A percentile compares a stretch with the other conserved stretches of the same genome.
Evolutionary conservation across 2,888 invertebrate species (phyloP).

Genomic region (Polydesmus complanatus): DNA sequence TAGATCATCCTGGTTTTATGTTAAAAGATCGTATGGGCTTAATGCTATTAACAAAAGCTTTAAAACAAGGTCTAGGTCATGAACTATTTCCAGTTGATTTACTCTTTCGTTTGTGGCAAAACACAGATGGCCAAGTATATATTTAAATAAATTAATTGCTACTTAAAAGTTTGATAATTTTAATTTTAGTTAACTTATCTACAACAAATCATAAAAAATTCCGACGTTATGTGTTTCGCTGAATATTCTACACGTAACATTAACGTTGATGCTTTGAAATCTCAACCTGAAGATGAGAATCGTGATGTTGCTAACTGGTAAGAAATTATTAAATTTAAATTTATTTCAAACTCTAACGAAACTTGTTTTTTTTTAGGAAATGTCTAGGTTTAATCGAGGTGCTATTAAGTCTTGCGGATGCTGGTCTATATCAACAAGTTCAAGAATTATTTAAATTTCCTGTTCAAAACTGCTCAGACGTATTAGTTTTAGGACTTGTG

Average conservation of each 20-base stretch:
- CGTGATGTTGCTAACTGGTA: constrained; percentile 83
- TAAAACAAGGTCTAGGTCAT: constrained; percentile 60
- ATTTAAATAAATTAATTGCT: neutral
- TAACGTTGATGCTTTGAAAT: constrained; percentile 75
- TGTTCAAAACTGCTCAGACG: constrained; percentile 83
- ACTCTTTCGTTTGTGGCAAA: constrained; percentile 82
- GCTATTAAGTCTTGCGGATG: constrained; percentile 70
- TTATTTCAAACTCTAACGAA: neutral
- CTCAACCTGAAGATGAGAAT: constrained; percentile 85
- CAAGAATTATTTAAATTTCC: constrained; percentile 85
- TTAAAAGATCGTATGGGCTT: constrained; percentile 77
- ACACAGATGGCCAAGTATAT: constrained; percentile 63
- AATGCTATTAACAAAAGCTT: constrained; percentile 62
- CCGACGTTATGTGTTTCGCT: constrained; percentile 87
- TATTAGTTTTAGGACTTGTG: constrained; percentile 71
- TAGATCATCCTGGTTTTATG: constrained; percentile 81
- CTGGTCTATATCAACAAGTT: constrained; percentile 66
- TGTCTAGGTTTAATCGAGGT: constrained; percentile 82
- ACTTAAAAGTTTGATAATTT: neutral
- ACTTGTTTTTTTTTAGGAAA: constrained; percentile 38
- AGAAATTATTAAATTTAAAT: constrained; percentile 14
- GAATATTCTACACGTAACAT: constrained; percentile 81
- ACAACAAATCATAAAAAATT: constrained; percentile 69
- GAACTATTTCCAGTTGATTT: constrained; percentile 59
- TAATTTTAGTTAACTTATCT: constrained; percentile 56